Evolutionary conservation across 2,113 vertebrate species (phyloP).

Genomic region (Myrmecophaga tridactyla): DNA sequence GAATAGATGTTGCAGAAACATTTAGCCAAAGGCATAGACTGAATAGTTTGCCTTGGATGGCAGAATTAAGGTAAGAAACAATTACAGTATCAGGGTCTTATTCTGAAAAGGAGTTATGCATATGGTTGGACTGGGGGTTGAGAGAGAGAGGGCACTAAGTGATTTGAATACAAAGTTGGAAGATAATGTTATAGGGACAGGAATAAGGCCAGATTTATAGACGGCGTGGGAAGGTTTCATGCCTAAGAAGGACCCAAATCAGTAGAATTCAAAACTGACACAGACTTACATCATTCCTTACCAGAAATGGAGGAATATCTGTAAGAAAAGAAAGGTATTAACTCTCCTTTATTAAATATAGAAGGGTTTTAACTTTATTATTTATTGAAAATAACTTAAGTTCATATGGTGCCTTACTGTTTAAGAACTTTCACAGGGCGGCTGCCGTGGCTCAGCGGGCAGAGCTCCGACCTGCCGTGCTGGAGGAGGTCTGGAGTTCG

Average conservation of each 20-base stretch:
- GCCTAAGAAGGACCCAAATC: not conserved
- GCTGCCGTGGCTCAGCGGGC: no score
- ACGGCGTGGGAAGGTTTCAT: not conserved
- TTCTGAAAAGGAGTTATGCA: not conserved
- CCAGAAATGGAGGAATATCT: not conserved
- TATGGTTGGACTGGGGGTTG: not conserved
- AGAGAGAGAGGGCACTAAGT: not conserved
- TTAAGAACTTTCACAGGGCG: slow-evolving; percentile 8
- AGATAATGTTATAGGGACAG: not conserved
- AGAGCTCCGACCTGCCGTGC: no score
- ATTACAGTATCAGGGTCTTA: not conserved
- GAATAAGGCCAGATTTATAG: not conserved
- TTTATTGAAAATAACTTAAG: not conserved
- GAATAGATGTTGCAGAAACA: not conserved
- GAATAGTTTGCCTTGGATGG: not conserved
- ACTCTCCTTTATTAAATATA: not conserved
- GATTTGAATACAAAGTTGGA: not conserved
- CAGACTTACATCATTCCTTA: not conserved
- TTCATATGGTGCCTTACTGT: not conserved
- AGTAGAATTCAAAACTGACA: not conserved
- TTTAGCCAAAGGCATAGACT: not conserved
- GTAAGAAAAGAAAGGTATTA: slow-evolving; percentile 15
- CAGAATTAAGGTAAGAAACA: not conserved
- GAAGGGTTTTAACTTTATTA: not conserved
- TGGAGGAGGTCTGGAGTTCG: no score